These are phyloP conservation scores for Brachionus sp. DNA, from an alignment of 1,140 invertebrate species.

Conservation along the genomic window DNA sequence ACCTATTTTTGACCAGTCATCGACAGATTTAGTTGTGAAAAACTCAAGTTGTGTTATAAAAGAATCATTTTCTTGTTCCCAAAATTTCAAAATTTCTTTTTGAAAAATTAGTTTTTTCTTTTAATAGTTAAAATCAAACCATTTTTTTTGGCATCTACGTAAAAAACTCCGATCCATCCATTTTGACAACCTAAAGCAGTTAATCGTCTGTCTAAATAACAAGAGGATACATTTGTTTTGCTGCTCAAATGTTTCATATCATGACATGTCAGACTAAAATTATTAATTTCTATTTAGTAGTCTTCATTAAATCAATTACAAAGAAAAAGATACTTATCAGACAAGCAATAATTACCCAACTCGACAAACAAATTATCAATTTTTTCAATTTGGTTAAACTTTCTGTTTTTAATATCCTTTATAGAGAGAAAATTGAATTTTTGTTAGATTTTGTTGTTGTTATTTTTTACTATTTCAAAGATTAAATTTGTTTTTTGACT, in stretches of 20 bases:
- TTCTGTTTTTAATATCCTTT: constrained; percentile 23
- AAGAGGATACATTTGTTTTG: background rate
- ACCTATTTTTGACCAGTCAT: constrained; percentile 22
- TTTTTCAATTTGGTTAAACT: background rate
- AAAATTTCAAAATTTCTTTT: constrained; percentile 33
- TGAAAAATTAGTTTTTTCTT: background rate
- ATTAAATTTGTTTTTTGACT: constrained; percentile 1
- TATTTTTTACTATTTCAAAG: background rate
- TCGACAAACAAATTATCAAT: constrained; percentile 9
- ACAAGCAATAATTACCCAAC: background rate
- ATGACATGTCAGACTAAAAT: constrained; percentile 16
- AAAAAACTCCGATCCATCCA: constrained; percentile 31
- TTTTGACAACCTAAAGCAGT: constrained; percentile 34
- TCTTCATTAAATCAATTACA: background rate
- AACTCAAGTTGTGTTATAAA: constrained; percentile 40
- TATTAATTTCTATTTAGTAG: background rate
- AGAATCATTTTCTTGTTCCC: constrained; percentile 30
- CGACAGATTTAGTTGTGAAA: background rate
- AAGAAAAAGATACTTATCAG: background rate
- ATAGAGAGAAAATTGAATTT: background rate
- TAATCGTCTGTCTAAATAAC: background rate
- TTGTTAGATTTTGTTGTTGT: background rate
- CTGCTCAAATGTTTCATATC: constrained; percentile 17
- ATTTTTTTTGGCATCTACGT: background rate
- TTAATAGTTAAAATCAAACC: background rate